These are phyloP conservation scores for Tribolium madens DNA, from an alignment of 1,140 invertebrate species.

Conservation along the genomic window DNA sequence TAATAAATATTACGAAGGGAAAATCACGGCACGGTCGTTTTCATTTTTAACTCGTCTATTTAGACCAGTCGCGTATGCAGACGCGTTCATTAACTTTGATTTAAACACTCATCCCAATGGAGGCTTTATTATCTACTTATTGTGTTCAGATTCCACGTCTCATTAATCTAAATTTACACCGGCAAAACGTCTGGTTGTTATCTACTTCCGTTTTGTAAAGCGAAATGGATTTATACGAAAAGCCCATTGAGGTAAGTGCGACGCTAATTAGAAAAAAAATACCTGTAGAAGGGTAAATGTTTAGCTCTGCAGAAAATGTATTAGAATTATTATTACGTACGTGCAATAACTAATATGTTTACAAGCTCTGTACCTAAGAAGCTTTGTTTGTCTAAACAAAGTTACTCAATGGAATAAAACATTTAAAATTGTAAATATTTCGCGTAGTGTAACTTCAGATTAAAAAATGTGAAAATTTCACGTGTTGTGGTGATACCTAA, in stretches of 20 bases:
- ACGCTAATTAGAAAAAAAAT: constrained; percentile 1
- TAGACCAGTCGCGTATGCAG: constrained; percentile 14
- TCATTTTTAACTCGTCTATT: constrained; percentile 31
- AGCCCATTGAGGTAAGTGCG: not conserved
- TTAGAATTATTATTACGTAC: too few relatives aligned
- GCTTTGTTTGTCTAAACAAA: too few relatives aligned
- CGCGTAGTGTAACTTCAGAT: too few relatives aligned
- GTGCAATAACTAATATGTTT: too few relatives aligned
- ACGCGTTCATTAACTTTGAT: constrained; percentile 31
- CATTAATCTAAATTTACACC: constrained; percentile 33
- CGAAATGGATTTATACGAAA: constrained; percentile 18
- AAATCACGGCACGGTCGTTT: not conserved
- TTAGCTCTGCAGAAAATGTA: too few relatives aligned
- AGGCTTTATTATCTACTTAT: constrained; percentile 39
- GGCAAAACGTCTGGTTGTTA: constrained; percentile 24
- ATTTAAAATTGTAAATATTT: too few relatives aligned
- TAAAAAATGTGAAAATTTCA: too few relatives aligned
- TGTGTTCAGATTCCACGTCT: constrained; percentile 33
- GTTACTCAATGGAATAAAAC: too few relatives aligned
- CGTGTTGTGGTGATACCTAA: too few relatives aligned
- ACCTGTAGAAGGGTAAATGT: too few relatives aligned
- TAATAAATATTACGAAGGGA: constrained; percentile 21
- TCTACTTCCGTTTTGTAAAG: constrained; percentile 17
- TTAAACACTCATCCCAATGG: constrained; percentile 37
- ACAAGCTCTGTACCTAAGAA: too few relatives aligned